These are phyloP conservation scores for Triplophysa yarkandensis DNA, from an alignment of 2,797 vertebrate species.

Conservation along the genomic window DNA sequence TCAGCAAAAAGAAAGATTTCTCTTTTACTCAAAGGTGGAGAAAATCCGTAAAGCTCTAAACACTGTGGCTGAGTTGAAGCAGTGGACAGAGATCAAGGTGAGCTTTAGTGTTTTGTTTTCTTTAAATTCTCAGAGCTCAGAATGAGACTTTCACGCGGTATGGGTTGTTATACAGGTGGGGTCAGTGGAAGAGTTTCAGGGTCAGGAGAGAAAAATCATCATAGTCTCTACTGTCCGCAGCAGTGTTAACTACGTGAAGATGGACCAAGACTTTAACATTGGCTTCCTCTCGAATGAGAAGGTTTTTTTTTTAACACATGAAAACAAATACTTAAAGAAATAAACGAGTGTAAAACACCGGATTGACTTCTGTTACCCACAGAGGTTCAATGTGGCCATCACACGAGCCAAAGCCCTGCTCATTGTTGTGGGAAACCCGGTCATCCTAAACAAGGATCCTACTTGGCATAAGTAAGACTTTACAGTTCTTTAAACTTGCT, in stretches of 20 bases:
- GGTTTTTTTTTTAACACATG: conserved; percentile 64
- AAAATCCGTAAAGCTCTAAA: conserved; percentile 87
- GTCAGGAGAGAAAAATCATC: conserved; percentile 87
- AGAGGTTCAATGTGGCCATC: conserved; percentile 94
- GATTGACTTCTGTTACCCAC: conserved; percentile 26
- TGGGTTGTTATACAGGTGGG: conserved; percentile 79
- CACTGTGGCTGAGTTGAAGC: conserved; percentile 64
- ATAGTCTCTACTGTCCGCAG: conserved; percentile 92
- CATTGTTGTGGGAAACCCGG: conserved; percentile 89
- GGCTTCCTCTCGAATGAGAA: conserved; percentile 92
- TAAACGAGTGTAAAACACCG: neutral
- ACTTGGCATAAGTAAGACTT: conserved; percentile 83
- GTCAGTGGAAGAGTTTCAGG: conserved; percentile 95
- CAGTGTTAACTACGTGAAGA: conserved; percentile 75
- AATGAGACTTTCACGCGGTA: neutral
- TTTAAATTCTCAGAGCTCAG: neutral
- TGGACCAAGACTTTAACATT: conserved; percentile 85
- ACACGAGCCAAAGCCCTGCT: conserved; percentile 90
- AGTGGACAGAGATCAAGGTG: conserved; percentile 75
- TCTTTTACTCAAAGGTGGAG: conserved; percentile 78
- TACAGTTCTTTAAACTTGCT: neutral
- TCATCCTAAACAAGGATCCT: conserved; percentile 82
- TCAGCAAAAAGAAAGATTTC: too few species aligned
- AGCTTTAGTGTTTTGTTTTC: neutral
- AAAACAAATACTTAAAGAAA: neutral